Conservation (phyloP, 2,888 invertebrate genomes). For the Drosophila nr. medialis region DNA sequence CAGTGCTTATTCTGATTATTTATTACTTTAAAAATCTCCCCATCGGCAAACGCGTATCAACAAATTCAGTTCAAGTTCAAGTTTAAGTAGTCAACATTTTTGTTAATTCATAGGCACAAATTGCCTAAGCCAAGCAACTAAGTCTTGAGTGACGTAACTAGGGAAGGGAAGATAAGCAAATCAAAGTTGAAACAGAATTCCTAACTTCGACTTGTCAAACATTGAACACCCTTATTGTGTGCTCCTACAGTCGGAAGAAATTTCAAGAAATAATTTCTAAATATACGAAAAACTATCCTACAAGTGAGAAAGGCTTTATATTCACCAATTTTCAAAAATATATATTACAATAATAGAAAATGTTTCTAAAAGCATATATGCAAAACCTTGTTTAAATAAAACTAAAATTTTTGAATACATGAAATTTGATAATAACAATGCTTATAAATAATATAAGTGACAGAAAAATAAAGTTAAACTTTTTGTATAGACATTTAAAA, state of each 20-base stretch:
- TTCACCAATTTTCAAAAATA: not conserved
- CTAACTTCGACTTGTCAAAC: not conserved
- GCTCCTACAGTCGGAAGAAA: not conserved
- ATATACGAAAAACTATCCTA: not conserved
- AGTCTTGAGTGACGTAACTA: not conserved
- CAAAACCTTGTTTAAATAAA: not conserved
- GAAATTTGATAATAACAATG: not conserved
- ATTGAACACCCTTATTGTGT: constrained; percentile 5
- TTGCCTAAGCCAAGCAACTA: not conserved
- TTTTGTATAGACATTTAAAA: no score
- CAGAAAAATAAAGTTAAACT: not conserved
- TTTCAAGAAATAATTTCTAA: not conserved
- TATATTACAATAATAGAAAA: not conserved
- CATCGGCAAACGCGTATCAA: not conserved
- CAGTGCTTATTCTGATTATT: not conserved
- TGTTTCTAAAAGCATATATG: not conserved
- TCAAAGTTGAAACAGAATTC: not conserved
- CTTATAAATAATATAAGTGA: not conserved
- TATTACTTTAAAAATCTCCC: not conserved
- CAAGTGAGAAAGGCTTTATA: not conserved
- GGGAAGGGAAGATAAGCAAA: constrained; percentile 8
- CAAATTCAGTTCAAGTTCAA: constrained; percentile 25
- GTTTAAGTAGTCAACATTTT: constrained; percentile 6
- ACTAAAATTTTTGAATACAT: not conserved
- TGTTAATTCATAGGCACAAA: constrained; percentile 33